Evolutionary conservation across 2,888 invertebrate species (phyloP), one percentile per base, ranked within the genome.

Genomic region (Mimachlamys varia): DNA sequence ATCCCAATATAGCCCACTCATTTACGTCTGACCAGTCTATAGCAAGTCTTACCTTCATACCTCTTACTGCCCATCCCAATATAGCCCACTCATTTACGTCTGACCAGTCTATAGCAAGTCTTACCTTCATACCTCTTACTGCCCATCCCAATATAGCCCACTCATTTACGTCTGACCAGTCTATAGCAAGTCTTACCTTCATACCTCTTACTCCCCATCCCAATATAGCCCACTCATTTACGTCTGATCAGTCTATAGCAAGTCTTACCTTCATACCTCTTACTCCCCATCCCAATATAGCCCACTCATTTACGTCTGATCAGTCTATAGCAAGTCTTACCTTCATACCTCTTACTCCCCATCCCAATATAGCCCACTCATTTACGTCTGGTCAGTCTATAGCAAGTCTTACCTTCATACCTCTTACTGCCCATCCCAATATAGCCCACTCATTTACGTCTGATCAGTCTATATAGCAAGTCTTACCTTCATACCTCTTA

Each of bases 271-370:
- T 53, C 53, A 53, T 53, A 1, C 53, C 53, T 53, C 53, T 44
- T 44, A 44, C 44, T 44, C 44, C 44, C 33, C 33, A 27, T 76
- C 76, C 76, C 17, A 76, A 10, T 58, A 15, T 33, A 76, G 33
- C 76, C 76, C 76, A 33, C 76, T 76, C 76, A 76, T 76, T 58
- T 22, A 76, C 5, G n/a, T n/a, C n/a, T n/a, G n/a, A n/a, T n/a
- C n/a, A n/a, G n/a, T 76, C 22, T 76, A 58, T 10, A 58, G 22
- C 22, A 58, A 27, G 33, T 76, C 76, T 62, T 62, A 62, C 22
- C 62, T 76, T 53, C 53, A 53, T 53, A 1, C 53, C 53, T 53
- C 53, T 44, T 44, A 44, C 44, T 44, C 44, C 44, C 33, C 33
- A 27, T 76, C 76, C 76, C 17, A 76, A 10, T 58, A 15, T 33